Percentiles rank a stretch among this genome's conserved stretches.
Evolutionary conservation across 2,797 vertebrate species (phyloP).

Genomic region (Craterocephalus amniculus): DNA sequence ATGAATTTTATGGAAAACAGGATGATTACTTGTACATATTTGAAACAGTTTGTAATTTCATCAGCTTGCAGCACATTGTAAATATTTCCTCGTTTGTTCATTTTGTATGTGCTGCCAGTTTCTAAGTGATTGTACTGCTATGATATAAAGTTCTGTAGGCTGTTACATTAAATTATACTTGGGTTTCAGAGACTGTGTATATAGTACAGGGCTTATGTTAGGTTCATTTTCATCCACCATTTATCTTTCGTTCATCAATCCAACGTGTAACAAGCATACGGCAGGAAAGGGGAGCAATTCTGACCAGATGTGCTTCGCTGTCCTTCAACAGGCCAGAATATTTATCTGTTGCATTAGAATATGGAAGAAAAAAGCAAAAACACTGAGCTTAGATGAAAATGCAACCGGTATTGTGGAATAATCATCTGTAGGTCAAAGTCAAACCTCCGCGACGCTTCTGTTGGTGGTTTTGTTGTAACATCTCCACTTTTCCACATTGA

Average conservation of each 20-base stretch:
- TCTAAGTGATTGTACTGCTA: neutral
- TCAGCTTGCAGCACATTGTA: slow-evolving; percentile 43
- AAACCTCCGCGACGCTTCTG: neutral
- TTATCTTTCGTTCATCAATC: neutral
- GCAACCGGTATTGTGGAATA: neutral
- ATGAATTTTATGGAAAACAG: slow-evolving; percentile 72
- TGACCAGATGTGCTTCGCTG: slow-evolving; percentile 6
- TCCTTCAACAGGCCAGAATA: neutral
- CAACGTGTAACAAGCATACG: neutral
- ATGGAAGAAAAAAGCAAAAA: neutral
- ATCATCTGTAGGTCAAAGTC: neutral
- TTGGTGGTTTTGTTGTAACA: neutral
- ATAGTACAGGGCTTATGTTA: neutral
- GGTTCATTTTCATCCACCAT: neutral
- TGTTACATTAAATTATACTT: neutral
- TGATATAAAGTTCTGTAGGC: neutral
- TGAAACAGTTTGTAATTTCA: slow-evolving; percentile 41
- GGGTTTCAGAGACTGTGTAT: slow-evolving; percentile 4
- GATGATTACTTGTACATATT: slow-evolving; percentile 61
- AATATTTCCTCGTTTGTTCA: slow-evolving; percentile 35
- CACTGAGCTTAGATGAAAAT: neutral
- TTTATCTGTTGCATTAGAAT: neutral
- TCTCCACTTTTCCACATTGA: neutral
- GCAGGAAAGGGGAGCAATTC: neutral
- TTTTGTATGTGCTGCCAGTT: slow-evolving; percentile 18